These are phyloP conservation scores for Eira barbara DNA, from an alignment of 2,113 vertebrate genomes.

Conservation along the genomic window DNA sequence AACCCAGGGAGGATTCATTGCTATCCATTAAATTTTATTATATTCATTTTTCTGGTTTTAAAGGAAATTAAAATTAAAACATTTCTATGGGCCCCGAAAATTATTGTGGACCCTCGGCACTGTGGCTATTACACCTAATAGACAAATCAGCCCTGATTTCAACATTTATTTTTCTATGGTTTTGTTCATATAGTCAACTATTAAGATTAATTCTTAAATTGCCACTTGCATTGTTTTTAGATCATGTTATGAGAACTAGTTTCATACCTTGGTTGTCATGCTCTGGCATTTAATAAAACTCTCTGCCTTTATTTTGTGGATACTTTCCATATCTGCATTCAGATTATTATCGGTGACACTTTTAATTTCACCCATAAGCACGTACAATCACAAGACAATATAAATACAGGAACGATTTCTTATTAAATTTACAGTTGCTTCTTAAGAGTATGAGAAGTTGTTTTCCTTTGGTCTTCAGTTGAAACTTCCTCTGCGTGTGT, in stretches of 20 bases:
- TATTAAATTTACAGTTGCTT: neutral
- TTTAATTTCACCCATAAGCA: neutral
- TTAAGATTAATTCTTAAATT: neutral
- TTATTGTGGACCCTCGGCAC: fast-evolving
- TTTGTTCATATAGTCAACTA: neutral
- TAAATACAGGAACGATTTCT: neutral
- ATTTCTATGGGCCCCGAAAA: neutral
- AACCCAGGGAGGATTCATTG: neutral
- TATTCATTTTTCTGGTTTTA: neutral
- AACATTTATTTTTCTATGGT: neutral
- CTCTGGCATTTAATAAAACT: neutral
- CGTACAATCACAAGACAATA: neutral
- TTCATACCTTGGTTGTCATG: neutral
- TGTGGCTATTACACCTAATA: neutral
- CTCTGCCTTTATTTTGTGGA: neutral
- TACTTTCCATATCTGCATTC: neutral
- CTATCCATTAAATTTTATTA: neutral
- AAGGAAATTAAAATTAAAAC: neutral
- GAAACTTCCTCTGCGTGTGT: neutral
- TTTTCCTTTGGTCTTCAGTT: neutral
- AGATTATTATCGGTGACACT: neutral
- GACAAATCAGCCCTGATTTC: neutral
- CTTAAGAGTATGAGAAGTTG: neutral
- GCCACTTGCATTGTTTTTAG: neutral
- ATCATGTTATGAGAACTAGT: neutral